Evolutionary conservation across 2,797 vertebrate genomes (phyloP).

Genomic region (Lithobates pipiens): DNA sequence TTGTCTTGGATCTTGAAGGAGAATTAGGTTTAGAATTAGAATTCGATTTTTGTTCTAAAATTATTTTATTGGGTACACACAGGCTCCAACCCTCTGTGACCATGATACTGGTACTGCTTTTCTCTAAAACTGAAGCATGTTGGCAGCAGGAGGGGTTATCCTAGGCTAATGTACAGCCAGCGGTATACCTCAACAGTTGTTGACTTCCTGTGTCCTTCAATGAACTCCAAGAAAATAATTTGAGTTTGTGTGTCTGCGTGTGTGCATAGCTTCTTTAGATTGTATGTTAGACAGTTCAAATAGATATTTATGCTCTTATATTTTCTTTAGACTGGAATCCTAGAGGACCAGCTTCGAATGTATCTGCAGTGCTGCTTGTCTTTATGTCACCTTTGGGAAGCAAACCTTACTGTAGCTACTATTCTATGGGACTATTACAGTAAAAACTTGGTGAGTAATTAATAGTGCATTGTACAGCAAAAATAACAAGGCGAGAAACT

Average conservation of each 20-base stretch:
- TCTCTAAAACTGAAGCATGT: too few relatives aligned
- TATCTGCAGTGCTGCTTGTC: constrained; percentile 92
- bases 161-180: too few relatives aligned
- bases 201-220: too few relatives aligned
- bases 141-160: too few relatives aligned
- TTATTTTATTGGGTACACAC: too few relatives aligned
- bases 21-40: too few relatives aligned
- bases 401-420: constrained; percentile 82
- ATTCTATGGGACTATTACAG: constrained; percentile 94
- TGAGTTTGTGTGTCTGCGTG: background rate
- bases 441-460: constrained; percentile 88
- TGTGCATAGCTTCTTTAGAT: background rate
- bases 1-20: too few relatives aligned
- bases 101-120: too few relatives aligned
- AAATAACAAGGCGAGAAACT: background rate
- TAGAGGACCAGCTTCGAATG: constrained; percentile 93
- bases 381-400: constrained; percentile 87
- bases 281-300: background rate
- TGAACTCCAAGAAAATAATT: too few relatives aligned
- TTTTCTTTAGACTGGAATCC: constrained; percentile 73
- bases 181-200: too few relatives aligned
- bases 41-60: too few relatives aligned
- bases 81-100: too few relatives aligned
- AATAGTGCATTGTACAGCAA: background rate
- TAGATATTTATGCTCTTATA: background rate